These are phyloP conservation scores for Chaetura pelagica DNA, from an alignment of 2,113 vertebrate species.

Conservation along the genomic window DNA sequence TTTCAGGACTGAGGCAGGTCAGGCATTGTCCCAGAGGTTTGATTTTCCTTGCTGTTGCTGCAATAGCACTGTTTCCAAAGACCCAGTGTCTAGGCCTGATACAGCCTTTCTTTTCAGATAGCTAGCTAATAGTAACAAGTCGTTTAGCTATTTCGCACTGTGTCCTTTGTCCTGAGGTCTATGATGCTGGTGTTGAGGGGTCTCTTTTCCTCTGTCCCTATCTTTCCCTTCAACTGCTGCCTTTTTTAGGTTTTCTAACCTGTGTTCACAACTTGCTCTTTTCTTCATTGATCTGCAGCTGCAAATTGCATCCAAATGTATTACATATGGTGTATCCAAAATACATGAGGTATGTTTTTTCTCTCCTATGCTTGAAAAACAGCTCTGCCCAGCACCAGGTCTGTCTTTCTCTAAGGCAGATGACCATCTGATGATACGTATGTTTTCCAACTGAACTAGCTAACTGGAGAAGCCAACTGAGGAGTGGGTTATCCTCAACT, in stretches of 20 bases:
- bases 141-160: neutral
- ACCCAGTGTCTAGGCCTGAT: neutral
- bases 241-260: neutral
- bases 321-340: neutral
- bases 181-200: neutral
- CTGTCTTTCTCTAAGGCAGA: neutral
- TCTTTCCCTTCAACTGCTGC: neutral
- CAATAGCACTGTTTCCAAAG: neutral
- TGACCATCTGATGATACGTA: neutral
- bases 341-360: neutral
- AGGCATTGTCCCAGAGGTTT: neutral
- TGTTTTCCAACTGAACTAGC: neutral
- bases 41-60: neutral
- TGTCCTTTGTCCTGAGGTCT: neutral
- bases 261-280: neutral
- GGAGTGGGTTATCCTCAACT: neutral
- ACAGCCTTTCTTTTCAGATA: neutral
- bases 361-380: neutral
- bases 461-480: neutral
- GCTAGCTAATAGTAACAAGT: neutral
- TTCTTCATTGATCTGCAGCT: neutral
- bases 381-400: neutral
- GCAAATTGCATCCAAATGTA: neutral
- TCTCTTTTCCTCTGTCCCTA: neutral
- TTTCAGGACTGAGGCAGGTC: neutral